These are phyloP conservation scores for Mormoops blainvillei DNA, from an alignment of 2,113 vertebrate species.

Conservation along the genomic window DNA sequence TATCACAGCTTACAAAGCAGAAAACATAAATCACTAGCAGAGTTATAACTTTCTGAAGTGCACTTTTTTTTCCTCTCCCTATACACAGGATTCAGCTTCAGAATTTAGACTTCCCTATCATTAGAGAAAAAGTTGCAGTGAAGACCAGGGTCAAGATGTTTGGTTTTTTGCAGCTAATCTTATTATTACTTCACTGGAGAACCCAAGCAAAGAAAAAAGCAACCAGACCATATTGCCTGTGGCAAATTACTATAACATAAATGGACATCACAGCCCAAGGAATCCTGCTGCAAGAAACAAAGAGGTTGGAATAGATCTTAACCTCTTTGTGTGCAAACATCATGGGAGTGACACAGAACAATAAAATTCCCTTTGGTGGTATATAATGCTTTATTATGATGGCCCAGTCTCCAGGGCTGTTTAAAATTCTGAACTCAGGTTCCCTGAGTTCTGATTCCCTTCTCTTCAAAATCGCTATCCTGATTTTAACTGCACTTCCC, in stretches of 20 bases:
- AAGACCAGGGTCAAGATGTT: slow-evolving; percentile 55
- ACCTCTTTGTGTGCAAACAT: slow-evolving; percentile 24
- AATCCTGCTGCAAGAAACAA: slow-evolving; percentile 51
- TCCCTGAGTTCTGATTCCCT: slow-evolving; percentile 43
- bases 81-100: slow-evolving; percentile 33
- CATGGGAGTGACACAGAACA: not conserved
- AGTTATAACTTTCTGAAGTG: slow-evolving; percentile 12
- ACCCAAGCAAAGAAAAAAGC: slow-evolving; percentile 38
- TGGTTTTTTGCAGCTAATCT: slow-evolving; percentile 57
- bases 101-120: slow-evolving; percentile 61
- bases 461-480: slow-evolving; percentile 42
- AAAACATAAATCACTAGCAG: slow-evolving; percentile 4
- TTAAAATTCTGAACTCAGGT: slow-evolving; percentile 56
- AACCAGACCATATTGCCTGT: slow-evolving; percentile 17
- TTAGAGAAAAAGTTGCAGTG: slow-evolving; percentile 47
- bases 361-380: not conserved
- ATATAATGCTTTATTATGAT: not conserved
- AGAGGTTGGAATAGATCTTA: slow-evolving; percentile 28
- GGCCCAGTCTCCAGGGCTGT: not conserved
- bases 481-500: slow-evolving; percentile 37
- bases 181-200: slow-evolving; percentile 38
- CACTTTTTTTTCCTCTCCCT: not conserved
- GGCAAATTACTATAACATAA: slow-evolving; percentile 62
- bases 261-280: slow-evolving; percentile 55
- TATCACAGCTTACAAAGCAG: slow-evolving; percentile 51